Percentiles rank a stretch among this genome's conserved stretches.
Evolutionary conservation across 2,888 invertebrate genomes (phyloP).

Genomic region (Lasioglossum figueresi): DNA sequence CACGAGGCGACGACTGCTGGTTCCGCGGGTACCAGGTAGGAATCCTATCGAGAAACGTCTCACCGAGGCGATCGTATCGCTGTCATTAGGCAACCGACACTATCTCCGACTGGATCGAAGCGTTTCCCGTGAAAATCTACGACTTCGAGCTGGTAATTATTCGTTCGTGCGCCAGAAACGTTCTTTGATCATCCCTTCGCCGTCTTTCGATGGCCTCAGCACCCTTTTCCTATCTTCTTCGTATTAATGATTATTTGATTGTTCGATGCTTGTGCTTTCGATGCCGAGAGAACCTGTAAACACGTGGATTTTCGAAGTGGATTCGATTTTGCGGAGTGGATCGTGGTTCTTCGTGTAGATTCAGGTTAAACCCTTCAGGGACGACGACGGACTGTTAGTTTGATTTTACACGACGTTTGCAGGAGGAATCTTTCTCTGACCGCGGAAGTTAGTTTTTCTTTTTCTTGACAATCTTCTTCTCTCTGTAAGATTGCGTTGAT

Average conservation of each 20-base stretch:
- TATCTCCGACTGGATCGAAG: slow-evolving; percentile 49
- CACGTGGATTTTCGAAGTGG: neutral
- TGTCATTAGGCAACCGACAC: slow-evolving; percentile 59
- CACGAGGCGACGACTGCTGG: slow-evolving; percentile 36
- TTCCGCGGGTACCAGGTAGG: slow-evolving; percentile 49
- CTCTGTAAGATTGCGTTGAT: too few species aligned
- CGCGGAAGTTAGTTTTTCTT: too few species aligned
- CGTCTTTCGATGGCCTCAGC: neutral
- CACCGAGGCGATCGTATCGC: slow-evolving; percentile 53
- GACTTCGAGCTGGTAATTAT: slow-evolving; percentile 19
- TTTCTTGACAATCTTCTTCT: too few species aligned
- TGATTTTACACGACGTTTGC: too few species aligned
- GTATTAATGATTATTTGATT: neutral
- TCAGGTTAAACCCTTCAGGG: neutral
- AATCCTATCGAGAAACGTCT: slow-evolving; percentile 51
- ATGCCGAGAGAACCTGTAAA: neutral
- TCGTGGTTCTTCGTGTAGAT: neutral
- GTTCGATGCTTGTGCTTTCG: neutral
- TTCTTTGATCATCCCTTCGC: neutral
- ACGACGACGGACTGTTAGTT: too few species aligned
- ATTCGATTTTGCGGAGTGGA: neutral
- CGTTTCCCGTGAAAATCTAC: slow-evolving; percentile 48
- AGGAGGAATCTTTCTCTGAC: too few species aligned
- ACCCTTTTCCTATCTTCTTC: neutral
- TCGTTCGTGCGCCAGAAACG: slow-evolving; percentile 14